A percentile compares a stretch with the other conserved stretches of the same genome.
These are phyloP conservation scores for Sparidentex hasta DNA, from an alignment of 2,797 vertebrate species.

Conservation along the genomic window DNA sequence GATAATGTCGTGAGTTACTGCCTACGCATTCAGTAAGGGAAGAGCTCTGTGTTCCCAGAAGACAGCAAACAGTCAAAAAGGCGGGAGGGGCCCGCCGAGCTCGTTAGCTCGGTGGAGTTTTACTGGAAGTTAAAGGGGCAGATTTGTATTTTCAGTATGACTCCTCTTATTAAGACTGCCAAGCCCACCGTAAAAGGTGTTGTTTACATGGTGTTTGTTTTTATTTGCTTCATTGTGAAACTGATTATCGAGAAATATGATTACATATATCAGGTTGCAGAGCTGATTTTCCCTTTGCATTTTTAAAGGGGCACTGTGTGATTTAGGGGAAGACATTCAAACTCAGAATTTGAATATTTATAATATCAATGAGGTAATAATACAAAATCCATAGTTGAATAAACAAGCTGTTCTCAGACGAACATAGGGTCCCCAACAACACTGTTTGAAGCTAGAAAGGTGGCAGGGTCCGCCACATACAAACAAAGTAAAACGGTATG, in stretches of 20 bases:
- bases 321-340: no score
- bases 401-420: no score
- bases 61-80: conserved; percentile 26
- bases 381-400: no score
- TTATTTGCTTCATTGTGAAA: conserved; percentile 8
- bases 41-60: conserved; percentile 40
- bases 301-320: not conserved
- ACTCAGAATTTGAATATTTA: no score
- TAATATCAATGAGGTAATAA: no score
- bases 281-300: conserved; percentile 1
- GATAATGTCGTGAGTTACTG: not conserved
- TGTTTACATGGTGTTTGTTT: conserved; percentile 12
- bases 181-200: not conserved
- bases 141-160: conserved; percentile 16
- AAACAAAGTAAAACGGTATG: no score
- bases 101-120: conserved; percentile 16
- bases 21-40: conserved; percentile 29
- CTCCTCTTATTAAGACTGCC: conserved; percentile 30
- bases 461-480: no score
- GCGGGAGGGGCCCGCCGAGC: conserved; percentile 7
- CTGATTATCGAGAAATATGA: not conserved
- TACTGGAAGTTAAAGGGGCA: conserved; percentile 52
- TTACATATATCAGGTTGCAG: not conserved
- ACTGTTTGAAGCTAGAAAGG: no score
- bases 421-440: no score